Base-by-base conservation (phyloP, 1,140 invertebrate genomes). In the Drosophila mayri region DNA sequence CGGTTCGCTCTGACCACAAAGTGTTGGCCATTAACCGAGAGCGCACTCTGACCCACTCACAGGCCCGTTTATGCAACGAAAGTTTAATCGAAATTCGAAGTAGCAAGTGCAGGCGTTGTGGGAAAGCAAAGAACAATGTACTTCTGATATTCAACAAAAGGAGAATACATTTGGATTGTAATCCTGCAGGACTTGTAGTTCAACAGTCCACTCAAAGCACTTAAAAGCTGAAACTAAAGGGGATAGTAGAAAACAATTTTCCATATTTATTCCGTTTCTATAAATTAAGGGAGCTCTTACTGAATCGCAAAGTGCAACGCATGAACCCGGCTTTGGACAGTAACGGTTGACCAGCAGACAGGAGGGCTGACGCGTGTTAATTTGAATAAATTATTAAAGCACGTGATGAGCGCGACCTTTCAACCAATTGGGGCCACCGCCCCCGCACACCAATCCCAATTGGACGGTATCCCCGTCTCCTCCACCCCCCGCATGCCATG, bases 301-400 rank as follows among this genome's bases (percentile, higher is more conserved):
- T 16, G n/a, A 3, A 11, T 37, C 50, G 50, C 20, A 5, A 54
- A 22, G 0, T 54, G 20, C 28, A 12, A n/a, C 62, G 62, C 61
- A 67, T 49, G 30, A 67, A 67, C 65, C 47, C 14, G 28, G 32
- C 38, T 11, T 10, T n/a, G 35, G 62, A 54, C 46, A 55, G 40
- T 10, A 4, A 22, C 6, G 32, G 18, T 41, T 52, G 63, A 10
- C 37, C 12, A 57, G 20, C 55, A 20, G 75, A 61, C 61, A 20
- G 64, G 57, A 71, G 43, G 83, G 65, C 70, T 72, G 76, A 84
- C 68, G 81, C 71, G 86, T 90, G 86, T 90, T 90, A 90, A 90
- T 90, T 90, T 90, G 86, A 90, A 90, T 90, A 90, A 90, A 90
- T 90, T 90, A 90, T 90, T 90, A 90, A 90, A 85, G 74, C 74